Evolutionary conservation across 1,140 invertebrate species (phyloP).

Genomic region (Dufourea novaeangliae): DNA sequence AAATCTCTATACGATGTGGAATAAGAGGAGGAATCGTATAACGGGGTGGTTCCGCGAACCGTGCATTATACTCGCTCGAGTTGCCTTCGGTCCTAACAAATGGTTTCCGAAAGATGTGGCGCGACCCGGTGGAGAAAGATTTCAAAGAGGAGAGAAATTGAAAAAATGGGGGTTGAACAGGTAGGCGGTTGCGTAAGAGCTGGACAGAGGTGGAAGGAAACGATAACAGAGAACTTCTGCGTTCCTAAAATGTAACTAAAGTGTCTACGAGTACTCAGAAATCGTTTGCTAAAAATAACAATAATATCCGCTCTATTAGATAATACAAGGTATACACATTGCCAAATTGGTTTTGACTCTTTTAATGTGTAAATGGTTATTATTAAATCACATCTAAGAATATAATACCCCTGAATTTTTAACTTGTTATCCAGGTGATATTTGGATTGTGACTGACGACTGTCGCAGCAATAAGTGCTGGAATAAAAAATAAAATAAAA

Average conservation of each 20-base stretch:
- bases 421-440: no score
- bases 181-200: constrained; percentile 53
- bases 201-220: constrained; percentile 10
- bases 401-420: no score
- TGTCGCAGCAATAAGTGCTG: no score
- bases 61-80: constrained; percentile 64
- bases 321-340: no score
- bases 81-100: constrained; percentile 65
- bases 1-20: constrained; percentile 31
- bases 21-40: constrained; percentile 50
- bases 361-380: no score
- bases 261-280: no score
- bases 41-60: constrained; percentile 53
- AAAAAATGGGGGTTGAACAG: constrained; percentile 65
- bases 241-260: not conserved
- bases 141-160: constrained; percentile 57
- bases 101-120: constrained; percentile 68
- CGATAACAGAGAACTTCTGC: not conserved
- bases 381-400: no score
- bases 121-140: constrained; percentile 48
- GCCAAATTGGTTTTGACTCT: no score
- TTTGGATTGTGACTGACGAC: no score
- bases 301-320: no score
- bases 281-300: no score
- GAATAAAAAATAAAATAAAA: no score